phyloP scores from a whole-genome alignment of 2,888 invertebrate genomes.

The Spisula subtruncata region DNA sequence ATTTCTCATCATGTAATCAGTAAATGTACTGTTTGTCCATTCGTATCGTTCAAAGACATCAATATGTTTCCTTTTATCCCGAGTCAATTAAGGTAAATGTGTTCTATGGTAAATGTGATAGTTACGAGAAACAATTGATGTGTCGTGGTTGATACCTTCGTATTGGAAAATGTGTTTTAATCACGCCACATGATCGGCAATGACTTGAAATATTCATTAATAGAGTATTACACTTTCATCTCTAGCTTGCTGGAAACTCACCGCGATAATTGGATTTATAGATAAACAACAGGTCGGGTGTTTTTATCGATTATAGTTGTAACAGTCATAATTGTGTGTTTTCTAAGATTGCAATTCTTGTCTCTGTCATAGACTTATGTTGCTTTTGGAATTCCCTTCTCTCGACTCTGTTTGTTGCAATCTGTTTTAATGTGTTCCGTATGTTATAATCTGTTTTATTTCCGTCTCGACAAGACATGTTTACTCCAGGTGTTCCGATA shows the following conservation, averaged over 20 bases:
- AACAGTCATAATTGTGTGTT: background rate
- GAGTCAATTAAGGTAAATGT: background rate
- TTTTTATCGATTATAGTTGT: background rate
- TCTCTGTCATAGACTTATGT: too few species aligned
- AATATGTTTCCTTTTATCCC: background rate
- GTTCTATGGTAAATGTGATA: background rate
- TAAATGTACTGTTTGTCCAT: background rate
- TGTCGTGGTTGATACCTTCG: background rate
- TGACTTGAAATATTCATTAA: background rate
- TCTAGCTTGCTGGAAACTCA: background rate
- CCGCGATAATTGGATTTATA: background rate
- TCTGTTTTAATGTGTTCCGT: too few species aligned
- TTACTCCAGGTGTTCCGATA: too few species aligned
- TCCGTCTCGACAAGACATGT: too few species aligned
- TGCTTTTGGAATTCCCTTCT: too few species aligned
- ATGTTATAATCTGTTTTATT: too few species aligned
- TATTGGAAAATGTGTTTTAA: conserved; percentile 3
- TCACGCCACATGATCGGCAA: background rate
- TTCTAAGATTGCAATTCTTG: too few species aligned
- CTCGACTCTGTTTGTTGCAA: too few species aligned
- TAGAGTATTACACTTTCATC: background rate
- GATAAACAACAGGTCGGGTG: background rate
- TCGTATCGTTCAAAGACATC: background rate
- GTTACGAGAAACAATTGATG: background rate
- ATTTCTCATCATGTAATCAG: background rate